Base-by-base conservation (phyloP, 1,140 invertebrate genomes). In the Polypedilum pembai region DNA sequence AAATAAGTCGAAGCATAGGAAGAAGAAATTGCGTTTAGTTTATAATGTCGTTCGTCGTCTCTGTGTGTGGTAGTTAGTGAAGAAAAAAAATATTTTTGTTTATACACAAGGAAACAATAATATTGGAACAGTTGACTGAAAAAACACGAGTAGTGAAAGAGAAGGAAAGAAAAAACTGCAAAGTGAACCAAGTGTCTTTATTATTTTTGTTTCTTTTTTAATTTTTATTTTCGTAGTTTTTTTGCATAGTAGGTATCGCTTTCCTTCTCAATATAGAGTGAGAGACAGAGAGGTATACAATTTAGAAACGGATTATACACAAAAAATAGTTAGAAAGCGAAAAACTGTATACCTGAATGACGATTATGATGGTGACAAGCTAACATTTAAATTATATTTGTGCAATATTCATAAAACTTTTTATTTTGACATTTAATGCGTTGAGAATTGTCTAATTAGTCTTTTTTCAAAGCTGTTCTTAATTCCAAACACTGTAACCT, bases 41-140 rank as follows among this genome's bases (percentile, higher is more conserved):
- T 45, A 12, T 8, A 45, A 45, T 45, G 24, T 33, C 24, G 24
- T 5, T 33, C 1, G 24, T 8, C 8, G 24, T 8, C 8, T 45
- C 8, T 45, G 41, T n/a, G 45, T 56, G 8, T 56, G 45, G 45
- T 56, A 56, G 45, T 56, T 56, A 56, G 45, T 56, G 45, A 8
- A 56, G n/a, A 56, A 56, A 56, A 56, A 56, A 12, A 1, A 4
- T 56, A 56, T 56, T 56, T 56, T 56, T 56, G 45, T 56, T 56
- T 56, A 56, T 56, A 56, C 45, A 56, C 45, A 56, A 56, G 45
- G 45, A 56, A 56, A 56, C 45, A 56, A 56, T 12, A 56, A 56
- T 56, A 56, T n/a, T 56, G n/a, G 45, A 56, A 56, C 45, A 56
- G 45, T 56, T 56, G 45, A 56, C 45, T 56, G 45, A 56, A 56